Evolutionary conservation across 2,797 vertebrate species (phyloP), one percentile per base, ranked within the genome.

Genomic region (Paedocypris micromegethes): DNA sequence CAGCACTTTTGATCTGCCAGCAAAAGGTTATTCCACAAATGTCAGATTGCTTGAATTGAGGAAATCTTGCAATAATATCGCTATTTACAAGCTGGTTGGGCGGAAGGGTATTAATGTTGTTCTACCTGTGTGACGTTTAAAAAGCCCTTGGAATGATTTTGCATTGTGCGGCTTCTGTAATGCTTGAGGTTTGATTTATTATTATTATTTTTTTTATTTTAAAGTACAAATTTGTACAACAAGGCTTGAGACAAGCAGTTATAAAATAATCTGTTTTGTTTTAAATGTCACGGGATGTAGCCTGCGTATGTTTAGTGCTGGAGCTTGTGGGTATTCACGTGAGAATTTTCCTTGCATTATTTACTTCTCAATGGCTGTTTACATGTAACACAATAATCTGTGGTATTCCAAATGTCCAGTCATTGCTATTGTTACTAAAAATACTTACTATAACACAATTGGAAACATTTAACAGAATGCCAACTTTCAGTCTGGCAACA

Each of bases 221-320:
- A 23, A 23, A 23, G 59, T 58, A 64, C 48, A 70, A 57, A 78
- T 70, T 72, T 58, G 79, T 72, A 72, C 54, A 75, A 54, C 56
- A 5, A 49, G 75, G 75, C 62, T 72, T 52, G 53, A 56, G 75
- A 75, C 9, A 67, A 81, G 70, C 65, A 67, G 47, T 69, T 51
- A 37, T 73, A 65, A 58, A 74, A 59, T 47, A 68, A 70, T 55
- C 62, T 49, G 8, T 46, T 40, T 69, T 73, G 74, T 75, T 73
- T 74, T 77, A 55, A 66, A 75, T 81, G 82, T 84, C 76, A 76
- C 79, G 75, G 49, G 72, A 76, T 81, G 80, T 80, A 79, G 3
- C 38, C 52, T 65, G 78, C 73, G 80, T 79, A 83, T 78, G 81
- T 83, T 82, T 76, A 72, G 78, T 60, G 45, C 47, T 75, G 69